Base-by-base conservation (phyloP, 2,113 vertebrate genomes). In the Leptodactylus fuscus region DNA sequence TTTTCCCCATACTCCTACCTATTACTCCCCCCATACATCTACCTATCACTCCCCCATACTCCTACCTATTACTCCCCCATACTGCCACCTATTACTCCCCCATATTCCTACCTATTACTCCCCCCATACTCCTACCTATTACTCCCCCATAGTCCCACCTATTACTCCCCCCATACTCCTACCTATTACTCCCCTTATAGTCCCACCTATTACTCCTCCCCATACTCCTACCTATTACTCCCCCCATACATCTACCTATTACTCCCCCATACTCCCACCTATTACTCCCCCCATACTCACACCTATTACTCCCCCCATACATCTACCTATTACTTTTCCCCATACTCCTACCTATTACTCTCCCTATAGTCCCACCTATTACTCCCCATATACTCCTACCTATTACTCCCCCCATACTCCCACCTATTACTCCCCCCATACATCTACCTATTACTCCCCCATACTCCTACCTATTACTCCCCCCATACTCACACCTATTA, bases 201-300 rank as follows among this genome's bases (percentile, higher is more conserved):
- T n/a, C n/a, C n/a, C n/a, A n/a, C n/a, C n/a, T 67, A 3, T 48
- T 51, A 51, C 27, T 27, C 80, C 80, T 51, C 41, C 38, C 78
- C 27, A 46, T 29, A 44, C 22, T 55, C 16, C 55, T 36, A 18
- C 55, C 22, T 62, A 36, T 58, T 29, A 44, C 29, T 51, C 65
- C 46, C 29, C 38, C 53, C 71, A 71, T 8, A 46, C 9, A 38
- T 49, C 27, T n/a, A n/a, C n/a, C n/a, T n/a, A n/a, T n/a, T n/a
- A n/a, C n/a, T n/a, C n/a, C n/a, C n/a, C n/a, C n/a, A n/a, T n/a
- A 44, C 22, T 55, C 16, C 55, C 55, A 18, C 55, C 22, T 62
- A 36, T 58, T 29, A 44, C 29, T 51, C 65, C 46, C 29, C 38
- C 53, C 71, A 71, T 8, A 46, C 9, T 41, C 75, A 53, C 46